Conservation (phyloP, 2,888 invertebrate species). For the Pyrocoelia pectoralis region DNA sequence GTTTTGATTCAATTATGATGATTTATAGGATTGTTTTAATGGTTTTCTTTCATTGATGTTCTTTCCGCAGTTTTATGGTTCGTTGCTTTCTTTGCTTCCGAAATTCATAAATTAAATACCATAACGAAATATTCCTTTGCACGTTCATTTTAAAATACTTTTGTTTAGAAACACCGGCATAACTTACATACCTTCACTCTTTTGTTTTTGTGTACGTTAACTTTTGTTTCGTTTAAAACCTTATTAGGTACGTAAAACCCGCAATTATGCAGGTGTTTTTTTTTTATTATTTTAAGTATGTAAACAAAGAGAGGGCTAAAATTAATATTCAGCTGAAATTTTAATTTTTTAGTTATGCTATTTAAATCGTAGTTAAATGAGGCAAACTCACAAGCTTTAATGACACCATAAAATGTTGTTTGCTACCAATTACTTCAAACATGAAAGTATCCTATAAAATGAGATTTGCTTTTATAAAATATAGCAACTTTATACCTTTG, state of each 20-base stretch:
- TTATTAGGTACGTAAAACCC: too few species aligned
- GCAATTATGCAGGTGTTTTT: too few species aligned
- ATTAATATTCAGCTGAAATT: background rate
- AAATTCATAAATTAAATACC: slow-evolving; percentile 35
- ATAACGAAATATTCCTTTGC: slow-evolving; percentile 8
- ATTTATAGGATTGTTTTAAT: slow-evolving; percentile 52
- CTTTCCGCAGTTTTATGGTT: slow-evolving; percentile 44
- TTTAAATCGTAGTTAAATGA: background rate
- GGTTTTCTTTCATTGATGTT: slow-evolving; percentile 47
- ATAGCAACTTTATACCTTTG: background rate
- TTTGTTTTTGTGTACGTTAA: background rate
- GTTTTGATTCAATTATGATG: slow-evolving; percentile 56
- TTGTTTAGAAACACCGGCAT: background rate
- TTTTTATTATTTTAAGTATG: background rate
- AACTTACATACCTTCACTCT: slow-evolving; percentile 3
- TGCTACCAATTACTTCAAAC: background rate
- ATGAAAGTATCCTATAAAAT: background rate
- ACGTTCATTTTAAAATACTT: background rate
- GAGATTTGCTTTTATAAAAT: background rate
- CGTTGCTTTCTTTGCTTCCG: slow-evolving; percentile 37
- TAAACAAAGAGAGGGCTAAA: background rate
- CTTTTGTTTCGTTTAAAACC: background rate
- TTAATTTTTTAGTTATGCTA: background rate
- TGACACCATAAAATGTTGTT: background rate
- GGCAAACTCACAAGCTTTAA: background rate